Percentiles rank a stretch among this genome's conserved stretches.
These are phyloP conservation scores for Salvator merianae DNA, from an alignment of 2,113 vertebrate species.

Conservation along the genomic window DNA sequence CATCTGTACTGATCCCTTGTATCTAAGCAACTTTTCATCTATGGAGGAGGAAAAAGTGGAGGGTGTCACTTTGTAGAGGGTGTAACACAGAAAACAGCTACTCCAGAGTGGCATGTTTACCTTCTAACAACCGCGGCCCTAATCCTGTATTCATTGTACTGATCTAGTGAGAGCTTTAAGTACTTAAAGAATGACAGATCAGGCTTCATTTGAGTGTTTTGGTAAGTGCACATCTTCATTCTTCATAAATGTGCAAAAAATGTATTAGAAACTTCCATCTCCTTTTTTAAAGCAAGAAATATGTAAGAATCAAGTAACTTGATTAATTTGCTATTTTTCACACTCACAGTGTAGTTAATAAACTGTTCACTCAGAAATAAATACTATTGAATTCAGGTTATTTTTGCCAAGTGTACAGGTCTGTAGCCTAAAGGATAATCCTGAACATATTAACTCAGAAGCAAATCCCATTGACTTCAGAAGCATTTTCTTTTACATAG, in stretches of 20 bases:
- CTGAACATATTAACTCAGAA: neutral
- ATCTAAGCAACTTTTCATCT: slow-evolving; percentile 27
- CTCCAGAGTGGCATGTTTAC: neutral
- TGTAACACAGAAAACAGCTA: slow-evolving; percentile 34
- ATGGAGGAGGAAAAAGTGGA: slow-evolving; percentile 1
- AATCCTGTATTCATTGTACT: neutral
- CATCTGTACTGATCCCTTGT: neutral
- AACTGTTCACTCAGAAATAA: neutral
- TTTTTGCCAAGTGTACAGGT: neutral
- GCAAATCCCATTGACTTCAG: neutral
- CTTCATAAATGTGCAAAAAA: neutral
- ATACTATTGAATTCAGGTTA: neutral
- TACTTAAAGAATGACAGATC: slow-evolving; percentile 1
- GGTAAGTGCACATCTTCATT: neutral
- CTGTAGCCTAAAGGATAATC: neutral
- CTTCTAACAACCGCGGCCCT: slow-evolving; percentile 3
- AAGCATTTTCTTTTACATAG: neutral
- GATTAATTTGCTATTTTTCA: neutral
- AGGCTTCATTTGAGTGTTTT: neutral
- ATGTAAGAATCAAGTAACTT: neutral
- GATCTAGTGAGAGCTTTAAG: slow-evolving; percentile 12
- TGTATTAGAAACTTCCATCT: slow-evolving; percentile 9
- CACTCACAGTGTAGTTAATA: neutral
- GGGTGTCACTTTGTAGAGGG: slow-evolving; percentile 32
- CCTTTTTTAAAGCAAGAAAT: neutral